A percentile compares a stretch with the other conserved stretches of the same genome.
Evolutionary conservation across 2,113 vertebrate genomes (phyloP).

Genomic region (Hippopotamus amphibius): DNA sequence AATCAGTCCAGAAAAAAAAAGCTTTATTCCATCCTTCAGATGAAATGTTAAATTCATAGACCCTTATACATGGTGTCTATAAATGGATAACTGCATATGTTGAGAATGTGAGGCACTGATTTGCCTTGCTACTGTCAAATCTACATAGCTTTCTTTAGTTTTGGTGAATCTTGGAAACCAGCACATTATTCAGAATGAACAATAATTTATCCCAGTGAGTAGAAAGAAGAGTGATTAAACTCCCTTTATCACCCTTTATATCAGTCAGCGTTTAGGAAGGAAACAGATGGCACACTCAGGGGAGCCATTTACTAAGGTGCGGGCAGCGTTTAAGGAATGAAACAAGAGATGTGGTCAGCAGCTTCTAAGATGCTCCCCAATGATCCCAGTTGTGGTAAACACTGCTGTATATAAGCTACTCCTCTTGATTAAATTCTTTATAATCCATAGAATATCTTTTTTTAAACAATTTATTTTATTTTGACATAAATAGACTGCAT

Average conservation of each 20-base stretch:
- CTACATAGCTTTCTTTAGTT: not conserved
- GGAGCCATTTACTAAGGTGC: not conserved
- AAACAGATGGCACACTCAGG: not conserved
- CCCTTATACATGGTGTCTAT: too few species aligned
- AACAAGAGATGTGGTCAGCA: not conserved
- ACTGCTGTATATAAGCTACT: not conserved
- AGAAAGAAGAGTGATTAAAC: slow-evolving; percentile 51
- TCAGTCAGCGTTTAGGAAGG: not conserved
- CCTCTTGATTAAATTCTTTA: not conserved
- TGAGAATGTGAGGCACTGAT: not conserved
- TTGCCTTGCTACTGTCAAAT: not conserved
- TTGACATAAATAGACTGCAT: too few species aligned
- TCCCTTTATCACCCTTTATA: not conserved
- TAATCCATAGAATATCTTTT: not conserved
- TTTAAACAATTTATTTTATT: too few species aligned
- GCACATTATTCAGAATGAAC: not conserved
- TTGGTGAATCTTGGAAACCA: slow-evolving; percentile 10
- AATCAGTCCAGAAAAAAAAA: slow-evolving; percentile 28
- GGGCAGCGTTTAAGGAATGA: not conserved
- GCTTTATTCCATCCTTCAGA: not conserved
- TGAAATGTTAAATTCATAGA: not conserved
- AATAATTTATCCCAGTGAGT: slow-evolving; percentile 32
- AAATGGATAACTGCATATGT: not conserved
- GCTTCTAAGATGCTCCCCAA: not conserved
- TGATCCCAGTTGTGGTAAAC: not conserved